A percentile compares a stretch with the other conserved stretches of the same genome.
phyloP scores from a whole-genome alignment of 2,797 vertebrate genomes.

The Pseudochirops cupreus region DNA sequence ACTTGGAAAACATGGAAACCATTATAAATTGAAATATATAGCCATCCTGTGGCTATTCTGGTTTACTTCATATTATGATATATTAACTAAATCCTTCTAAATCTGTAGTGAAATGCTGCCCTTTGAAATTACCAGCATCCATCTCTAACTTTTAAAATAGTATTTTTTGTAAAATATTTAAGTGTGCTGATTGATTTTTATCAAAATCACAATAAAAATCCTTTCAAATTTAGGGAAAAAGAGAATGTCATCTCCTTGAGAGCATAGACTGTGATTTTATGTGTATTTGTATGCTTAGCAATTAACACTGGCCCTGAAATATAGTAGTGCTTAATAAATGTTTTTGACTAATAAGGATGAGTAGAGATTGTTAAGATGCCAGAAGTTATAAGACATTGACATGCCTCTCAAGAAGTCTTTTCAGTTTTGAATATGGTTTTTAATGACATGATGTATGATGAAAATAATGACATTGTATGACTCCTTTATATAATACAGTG shows the following conservation, averaged over 20 bases:
- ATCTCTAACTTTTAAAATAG: not conserved
- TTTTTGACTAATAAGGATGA: not conserved
- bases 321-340: not conserved
- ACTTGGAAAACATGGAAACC: not conserved
- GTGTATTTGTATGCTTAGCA: not conserved
- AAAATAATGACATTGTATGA: not conserved
- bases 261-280: not conserved
- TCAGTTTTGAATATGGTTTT: not conserved
- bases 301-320: not conserved
- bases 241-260: not conserved
- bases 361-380: not conserved
- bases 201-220: not conserved
- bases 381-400: not conserved
- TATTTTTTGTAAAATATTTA: not conserved
- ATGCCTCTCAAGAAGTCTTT: not conserved
- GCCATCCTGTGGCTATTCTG: not conserved
- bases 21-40: not conserved
- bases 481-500: not conserved
- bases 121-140: not conserved
- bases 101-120: not conserved
- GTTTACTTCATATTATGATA: not conserved
- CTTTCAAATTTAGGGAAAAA: not conserved
- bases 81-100: not conserved
- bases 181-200: not conserved
- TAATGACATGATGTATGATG: not conserved